A percentile compares a stretch with the other conserved stretches of the same genome.
These are phyloP conservation scores for Sebastes flavidus DNA, from an alignment of 2,797 vertebrate genomes.

Conservation along the genomic window DNA sequence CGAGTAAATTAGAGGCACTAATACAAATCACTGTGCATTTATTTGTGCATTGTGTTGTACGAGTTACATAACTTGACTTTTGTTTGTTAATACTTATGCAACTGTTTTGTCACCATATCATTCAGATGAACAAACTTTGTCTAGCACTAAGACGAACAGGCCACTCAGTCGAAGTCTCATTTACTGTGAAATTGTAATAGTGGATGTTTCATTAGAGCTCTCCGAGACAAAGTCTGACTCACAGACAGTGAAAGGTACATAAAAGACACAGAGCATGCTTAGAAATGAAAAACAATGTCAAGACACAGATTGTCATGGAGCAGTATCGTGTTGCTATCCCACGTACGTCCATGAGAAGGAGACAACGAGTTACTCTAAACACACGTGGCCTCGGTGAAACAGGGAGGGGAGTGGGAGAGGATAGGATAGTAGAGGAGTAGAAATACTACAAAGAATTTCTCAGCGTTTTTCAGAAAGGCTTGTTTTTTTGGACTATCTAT, in stretches of 20 bases:
- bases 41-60: no score
- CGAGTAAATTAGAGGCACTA: rapidly evolving
- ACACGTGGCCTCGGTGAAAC: background rate
- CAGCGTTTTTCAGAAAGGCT: background rate
- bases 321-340: conserved; percentile 8
- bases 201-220: background rate
- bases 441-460: conserved; percentile 22
- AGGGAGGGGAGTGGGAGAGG: background rate
- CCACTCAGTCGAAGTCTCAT: background rate
- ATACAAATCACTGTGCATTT: no score
- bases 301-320: background rate
- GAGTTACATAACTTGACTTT: no score
- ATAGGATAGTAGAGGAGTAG: background rate
- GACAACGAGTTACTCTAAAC: conserved; percentile 16
- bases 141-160: background rate
- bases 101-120: no score
- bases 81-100: no score
- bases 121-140: background rate
- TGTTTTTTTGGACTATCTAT: background rate
- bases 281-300: background rate
- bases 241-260: conserved; percentile 1
- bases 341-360: conserved; percentile 40
- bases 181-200: rapidly evolving
- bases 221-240: conserved; percentile 2
- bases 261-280: conserved; percentile 13